phyloP scores from a whole-genome alignment of 2,113 vertebrate genomes.

The Puffinus mauretanicus region DNA sequence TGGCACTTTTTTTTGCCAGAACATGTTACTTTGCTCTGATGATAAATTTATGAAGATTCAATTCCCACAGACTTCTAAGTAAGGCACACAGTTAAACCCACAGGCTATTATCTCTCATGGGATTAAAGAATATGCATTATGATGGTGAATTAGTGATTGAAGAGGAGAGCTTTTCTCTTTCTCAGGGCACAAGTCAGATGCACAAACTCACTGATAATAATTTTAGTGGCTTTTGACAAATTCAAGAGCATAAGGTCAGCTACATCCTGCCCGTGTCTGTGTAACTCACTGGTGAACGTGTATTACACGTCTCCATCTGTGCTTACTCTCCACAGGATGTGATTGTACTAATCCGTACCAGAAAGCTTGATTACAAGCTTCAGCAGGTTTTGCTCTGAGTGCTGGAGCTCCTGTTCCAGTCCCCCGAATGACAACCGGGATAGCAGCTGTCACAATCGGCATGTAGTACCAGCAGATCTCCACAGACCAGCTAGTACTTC shows the following conservation, averaged over 20 bases:
- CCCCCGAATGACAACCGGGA: neutral
- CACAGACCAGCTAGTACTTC: neutral
- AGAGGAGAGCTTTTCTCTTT: neutral
- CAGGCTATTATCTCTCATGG: neutral
- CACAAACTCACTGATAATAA: neutral
- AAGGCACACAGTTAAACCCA: neutral
- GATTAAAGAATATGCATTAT: neutral
- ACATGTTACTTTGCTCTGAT: neutral
- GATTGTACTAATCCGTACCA: neutral
- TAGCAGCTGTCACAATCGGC: neutral
- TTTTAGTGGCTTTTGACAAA: neutral
- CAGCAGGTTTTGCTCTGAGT: slow-evolving; percentile 3
- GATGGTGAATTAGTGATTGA: neutral
- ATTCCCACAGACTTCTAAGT: neutral
- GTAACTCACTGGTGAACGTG: neutral
- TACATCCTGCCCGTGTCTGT: neutral
- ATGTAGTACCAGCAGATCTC: neutral
- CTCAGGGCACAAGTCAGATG: neutral
- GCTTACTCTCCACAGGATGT: neutral
- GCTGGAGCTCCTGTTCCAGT: neutral
- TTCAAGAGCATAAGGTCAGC: neutral
- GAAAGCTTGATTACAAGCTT: slow-evolving; percentile 24
- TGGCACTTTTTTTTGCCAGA: neutral
- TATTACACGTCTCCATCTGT: slow-evolving; percentile 32
- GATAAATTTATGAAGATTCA: neutral